Evolutionary conservation across 2,888 invertebrate genomes (phyloP).

Genomic region (Andrena hattorfiana): DNA sequence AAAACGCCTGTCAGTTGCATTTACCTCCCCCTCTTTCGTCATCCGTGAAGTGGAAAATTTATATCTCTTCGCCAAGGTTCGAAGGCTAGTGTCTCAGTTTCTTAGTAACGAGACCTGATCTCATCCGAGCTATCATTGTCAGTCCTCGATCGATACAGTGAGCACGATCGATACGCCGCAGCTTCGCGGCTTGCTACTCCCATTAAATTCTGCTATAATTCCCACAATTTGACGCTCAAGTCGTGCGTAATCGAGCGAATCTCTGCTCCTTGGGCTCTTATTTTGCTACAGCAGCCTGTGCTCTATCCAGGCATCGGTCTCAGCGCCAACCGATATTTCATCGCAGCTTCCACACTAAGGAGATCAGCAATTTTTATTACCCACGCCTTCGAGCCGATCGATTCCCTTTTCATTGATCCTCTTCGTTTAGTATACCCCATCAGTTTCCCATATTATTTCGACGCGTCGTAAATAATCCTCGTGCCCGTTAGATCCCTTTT

Average conservation of each 20-base stretch:
- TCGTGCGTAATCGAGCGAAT: slow-evolving; percentile 48
- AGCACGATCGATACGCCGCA: slow-evolving; percentile 29
- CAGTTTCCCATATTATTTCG: background rate
- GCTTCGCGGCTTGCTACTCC: slow-evolving; percentile 25
- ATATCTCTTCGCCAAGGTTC: background rate
- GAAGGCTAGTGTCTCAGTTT: slow-evolving; percentile 4
- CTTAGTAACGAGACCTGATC: background rate
- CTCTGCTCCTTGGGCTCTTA: slow-evolving; percentile 21
- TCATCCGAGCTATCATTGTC: background rate
- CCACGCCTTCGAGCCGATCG: background rate
- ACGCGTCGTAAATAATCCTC: background rate
- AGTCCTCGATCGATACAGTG: background rate
- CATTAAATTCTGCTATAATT: slow-evolving; percentile 54
- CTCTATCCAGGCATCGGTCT: slow-evolving; percentile 2
- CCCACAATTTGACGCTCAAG: slow-evolving; percentile 25
- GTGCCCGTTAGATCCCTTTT: background rate
- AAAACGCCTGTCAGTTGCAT: background rate
- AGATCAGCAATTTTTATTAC: slow-evolving; percentile 40
- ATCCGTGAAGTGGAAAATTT: background rate
- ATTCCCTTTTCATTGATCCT: background rate
- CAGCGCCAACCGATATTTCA: background rate
- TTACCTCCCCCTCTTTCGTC: background rate
- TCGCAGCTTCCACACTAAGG: background rate
- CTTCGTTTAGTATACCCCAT: slow-evolving; percentile 11
- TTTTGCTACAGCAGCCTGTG: slow-evolving; percentile 19